Evolutionary conservation across 2,797 vertebrate species (phyloP).

Genomic region (Syncerus caffer): DNA sequence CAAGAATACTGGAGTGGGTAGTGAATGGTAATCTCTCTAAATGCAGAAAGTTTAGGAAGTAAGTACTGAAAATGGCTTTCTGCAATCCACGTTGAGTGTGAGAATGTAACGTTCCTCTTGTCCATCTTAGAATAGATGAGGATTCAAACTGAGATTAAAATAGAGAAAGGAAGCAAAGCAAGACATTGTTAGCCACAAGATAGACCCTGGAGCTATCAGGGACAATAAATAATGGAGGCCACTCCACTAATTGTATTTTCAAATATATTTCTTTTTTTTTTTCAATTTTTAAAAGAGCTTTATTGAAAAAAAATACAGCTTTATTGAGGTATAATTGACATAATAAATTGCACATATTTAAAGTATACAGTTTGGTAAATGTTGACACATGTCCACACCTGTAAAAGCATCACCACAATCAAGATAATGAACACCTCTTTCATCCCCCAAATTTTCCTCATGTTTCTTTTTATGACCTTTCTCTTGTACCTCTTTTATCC

Average conservation of each 20-base stretch:
- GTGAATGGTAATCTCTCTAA: neutral
- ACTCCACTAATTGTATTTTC: neutral
- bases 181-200: neutral
- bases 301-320: neutral
- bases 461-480: neutral
- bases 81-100: neutral
- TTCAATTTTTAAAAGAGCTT: neutral
- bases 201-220: neutral
- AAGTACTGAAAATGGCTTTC: neutral
- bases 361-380: neutral
- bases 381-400: neutral
- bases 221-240: neutral
- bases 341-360: neutral
- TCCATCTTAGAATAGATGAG: neutral
- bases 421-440: neutral
- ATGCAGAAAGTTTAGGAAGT: neutral
- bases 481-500: neutral
- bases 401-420: neutral
- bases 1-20: neutral
- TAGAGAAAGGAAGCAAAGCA: neutral
- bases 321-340: neutral
- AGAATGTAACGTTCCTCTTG: neutral
- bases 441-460: neutral
- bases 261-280: too few species aligned
- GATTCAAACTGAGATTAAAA: neutral